Base-by-base conservation (phyloP, 1,140 invertebrate genomes). In the Gonioctena quinquepunctata region DNA sequence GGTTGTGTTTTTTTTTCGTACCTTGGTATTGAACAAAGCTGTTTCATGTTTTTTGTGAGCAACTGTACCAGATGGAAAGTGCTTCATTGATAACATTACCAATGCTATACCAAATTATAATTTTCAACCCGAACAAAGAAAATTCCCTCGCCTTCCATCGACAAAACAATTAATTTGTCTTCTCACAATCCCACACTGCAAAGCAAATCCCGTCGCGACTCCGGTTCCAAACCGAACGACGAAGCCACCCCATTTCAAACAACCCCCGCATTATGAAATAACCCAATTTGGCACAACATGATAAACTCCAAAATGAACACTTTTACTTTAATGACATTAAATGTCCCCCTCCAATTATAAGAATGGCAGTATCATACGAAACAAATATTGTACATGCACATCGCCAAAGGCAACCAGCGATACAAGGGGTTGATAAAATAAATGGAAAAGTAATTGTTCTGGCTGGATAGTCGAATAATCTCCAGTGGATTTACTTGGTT, bases 281-380 rank as follows among this genome's bases (percentile, higher is more conserved):
- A 62, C n/a, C 18, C 60, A 62, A 62, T 62, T 62, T 62, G 27
- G 28, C 60, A 8, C 13, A 62, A 62, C 60, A 62, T 62, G 60
- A 62, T 62, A 62, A 62, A 62, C 60, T 62, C 60, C 28, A 22
- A 48, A 62, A 62, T 62, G 60, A 62, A 62, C 60, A 62, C 33
- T 62, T 62, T 62, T 62, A 62, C 60, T 62, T 62, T 62, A 48
- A 62, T 62, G 60, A 19, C 60, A 62, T 62, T 62, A 62, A 62
- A 62, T 62, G 1, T 62, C 60, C 60, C 60, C 60, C 60, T 62
- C 22, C 60, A 62, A 62, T 62, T 62, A 62, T 25, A 62, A 48
- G 33, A 62, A 66, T 66, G 48, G 50, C 63, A 54, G 48, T 66
- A 66, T 54, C 63, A 54, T 66, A 54, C 50, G 22, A 54, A 66